Evolutionary conservation across 2,888 invertebrate species (phyloP).

Genomic region (Mesoligia furuncula): DNA sequence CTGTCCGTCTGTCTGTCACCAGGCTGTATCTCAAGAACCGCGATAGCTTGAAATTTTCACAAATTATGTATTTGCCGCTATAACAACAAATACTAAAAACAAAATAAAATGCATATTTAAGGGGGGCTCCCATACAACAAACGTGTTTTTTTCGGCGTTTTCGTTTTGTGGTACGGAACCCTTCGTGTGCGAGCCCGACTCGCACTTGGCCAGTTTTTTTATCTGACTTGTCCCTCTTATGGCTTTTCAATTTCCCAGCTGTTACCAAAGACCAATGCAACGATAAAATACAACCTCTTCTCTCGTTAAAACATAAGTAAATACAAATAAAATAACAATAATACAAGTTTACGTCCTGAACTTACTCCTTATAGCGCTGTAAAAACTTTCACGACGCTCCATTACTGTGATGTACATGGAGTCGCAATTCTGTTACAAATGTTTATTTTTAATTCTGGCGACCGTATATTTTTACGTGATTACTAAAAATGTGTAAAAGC

Average conservation of each 20-base stretch:
- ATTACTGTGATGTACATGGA: conserved; percentile 32
- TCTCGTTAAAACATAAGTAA: conserved; percentile 51
- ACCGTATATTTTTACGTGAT: conserved; percentile 16
- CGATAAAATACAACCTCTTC: conserved; percentile 38
- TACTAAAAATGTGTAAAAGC: neutral
- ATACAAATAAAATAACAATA: conserved; percentile 62
- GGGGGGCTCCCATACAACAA: too few relatives aligned
- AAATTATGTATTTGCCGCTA: too few relatives aligned
- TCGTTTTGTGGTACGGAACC: too few relatives aligned
- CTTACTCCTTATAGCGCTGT: conserved; percentile 48
- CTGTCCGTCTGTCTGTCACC: too few relatives aligned
- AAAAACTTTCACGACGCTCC: conserved; percentile 53
- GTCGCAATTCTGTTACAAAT: conserved; percentile 27
- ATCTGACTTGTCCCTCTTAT: neutral
- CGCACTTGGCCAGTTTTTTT: too few relatives aligned
- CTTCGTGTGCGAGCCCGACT: too few relatives aligned
- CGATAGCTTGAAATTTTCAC: too few relatives aligned
- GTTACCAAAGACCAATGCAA: conserved; percentile 13
- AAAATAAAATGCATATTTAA: too few relatives aligned
- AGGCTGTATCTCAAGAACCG: too few relatives aligned
- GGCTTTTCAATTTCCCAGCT: conserved; percentile 1
- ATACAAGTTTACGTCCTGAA: conserved; percentile 53
- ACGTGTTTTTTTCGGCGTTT: too few relatives aligned
- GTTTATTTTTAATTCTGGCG: conserved; percentile 24
- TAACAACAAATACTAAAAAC: too few relatives aligned